These are phyloP conservation scores for Thamnaconus septentrionalis DNA, from an alignment of 2,113 vertebrate species.

Conservation along the genomic window DNA sequence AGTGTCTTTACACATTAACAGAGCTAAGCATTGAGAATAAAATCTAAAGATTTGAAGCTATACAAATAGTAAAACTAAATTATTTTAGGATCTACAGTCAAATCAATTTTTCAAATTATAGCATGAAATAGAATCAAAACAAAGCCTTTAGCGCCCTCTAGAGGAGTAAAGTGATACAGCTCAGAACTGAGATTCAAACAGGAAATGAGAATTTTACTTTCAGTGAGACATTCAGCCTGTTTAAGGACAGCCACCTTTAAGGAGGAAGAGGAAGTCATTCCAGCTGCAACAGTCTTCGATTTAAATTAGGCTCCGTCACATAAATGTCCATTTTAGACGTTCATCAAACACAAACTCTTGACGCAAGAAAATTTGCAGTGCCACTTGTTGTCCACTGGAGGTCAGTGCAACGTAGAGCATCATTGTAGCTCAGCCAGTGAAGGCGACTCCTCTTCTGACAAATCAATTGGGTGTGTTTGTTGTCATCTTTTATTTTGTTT, in stretches of 20 bases:
- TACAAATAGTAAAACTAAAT: no score
- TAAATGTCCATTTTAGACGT: background rate
- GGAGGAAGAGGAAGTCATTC: background rate
- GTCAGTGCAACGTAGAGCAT: constrained; percentile 45
- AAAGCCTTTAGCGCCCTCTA: constrained; percentile 42
- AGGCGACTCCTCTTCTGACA: no score
- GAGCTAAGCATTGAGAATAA: no score
- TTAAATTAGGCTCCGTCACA: background rate
- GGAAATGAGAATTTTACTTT: no score
- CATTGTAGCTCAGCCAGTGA: no score
- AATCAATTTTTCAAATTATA: background rate
- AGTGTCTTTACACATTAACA: no score
- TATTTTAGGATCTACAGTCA: no score
- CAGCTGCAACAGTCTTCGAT: background rate
- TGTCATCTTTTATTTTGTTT: no score
- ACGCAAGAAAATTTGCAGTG: background rate
- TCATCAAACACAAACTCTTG: background rate
- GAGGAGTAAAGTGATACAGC: constrained; percentile 17
- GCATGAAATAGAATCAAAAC: background rate
- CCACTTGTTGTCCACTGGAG: constrained; percentile 45
- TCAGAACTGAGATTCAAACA: no score
- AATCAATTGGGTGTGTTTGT: no score
- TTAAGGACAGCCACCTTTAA: background rate
- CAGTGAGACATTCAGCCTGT: background rate
- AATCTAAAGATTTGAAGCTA: no score